Evolutionary conservation across 2,113 vertebrate species (phyloP), one percentile per base, ranked within the genome.

Genomic region (Gadus chalcogrammus): DNA sequence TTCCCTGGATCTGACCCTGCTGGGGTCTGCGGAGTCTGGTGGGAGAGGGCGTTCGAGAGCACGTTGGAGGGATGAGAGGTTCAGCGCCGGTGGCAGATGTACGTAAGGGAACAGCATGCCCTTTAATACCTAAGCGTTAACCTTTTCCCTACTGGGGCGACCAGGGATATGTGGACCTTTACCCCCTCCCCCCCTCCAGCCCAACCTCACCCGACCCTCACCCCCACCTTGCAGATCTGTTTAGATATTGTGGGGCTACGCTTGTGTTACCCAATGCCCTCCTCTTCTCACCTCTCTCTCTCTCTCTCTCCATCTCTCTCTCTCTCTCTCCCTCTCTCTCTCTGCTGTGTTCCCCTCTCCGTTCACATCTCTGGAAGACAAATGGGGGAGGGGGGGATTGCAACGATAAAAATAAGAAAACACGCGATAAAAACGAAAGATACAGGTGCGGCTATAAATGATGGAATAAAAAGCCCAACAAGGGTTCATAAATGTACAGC

Each of bases 341-440:
- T 11, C 75, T 71, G 24, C 24, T 24, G 24, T 2, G 24, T 24
- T 24, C 24, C 55, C 76, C 79, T 70, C 66, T 65, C 60, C 24
- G 52, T 73, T 91, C 82, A 93, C 91, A 92, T 93, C 68, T 91
- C 91, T 93, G 91, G 72, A 73, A 80, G 78, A 75, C 56, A 88
- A 42, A 82, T 74, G 8, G 27, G 52, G 53, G 42, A 13, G 71
- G 68, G 27, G 58, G 59, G n/a, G 59, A 12, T 61, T 61, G 59
- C 13, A n/a, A n/a, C 15, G 15, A 22, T 24, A 20, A 18, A 20
- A 61, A 61, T 61, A 61, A 61, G 11, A 18, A 18, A 0, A 20
- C 11, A 61, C 5, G 9, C 17, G 59, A 20, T 61, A 27, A 27
- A 27, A 22, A 22, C 11, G 9, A 22, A 61, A n/a, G 55, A 58